Percentiles rank a stretch among this genome's conserved stretches.
Conservation (phyloP, 2,113 vertebrate genomes). For the Macaca mulatta region DNA sequence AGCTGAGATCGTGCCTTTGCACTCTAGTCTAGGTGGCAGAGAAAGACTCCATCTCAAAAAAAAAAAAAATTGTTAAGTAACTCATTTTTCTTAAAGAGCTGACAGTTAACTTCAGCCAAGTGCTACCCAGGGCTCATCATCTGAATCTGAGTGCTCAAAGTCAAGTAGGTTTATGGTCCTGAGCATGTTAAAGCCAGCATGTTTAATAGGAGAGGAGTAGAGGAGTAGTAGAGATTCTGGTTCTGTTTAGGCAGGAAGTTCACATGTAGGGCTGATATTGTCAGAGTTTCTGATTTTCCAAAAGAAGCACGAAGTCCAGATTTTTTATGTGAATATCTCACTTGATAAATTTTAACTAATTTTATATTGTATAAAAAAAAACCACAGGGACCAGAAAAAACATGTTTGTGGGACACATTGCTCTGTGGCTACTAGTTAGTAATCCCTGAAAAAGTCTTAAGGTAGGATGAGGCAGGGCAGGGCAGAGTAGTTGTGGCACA, state of each 20-base stretch:
- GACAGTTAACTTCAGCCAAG: neutral
- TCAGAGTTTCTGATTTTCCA: constrained; percentile 6
- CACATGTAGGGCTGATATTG: neutral
- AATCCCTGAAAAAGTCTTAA: neutral
- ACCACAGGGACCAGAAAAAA: neutral
- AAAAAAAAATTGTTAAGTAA: neutral
- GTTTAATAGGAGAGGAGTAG: neutral
- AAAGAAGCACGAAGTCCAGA: constrained; percentile 13
- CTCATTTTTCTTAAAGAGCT: constrained; percentile 50
- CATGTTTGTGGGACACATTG: neutral
- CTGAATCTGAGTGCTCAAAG: neutral
- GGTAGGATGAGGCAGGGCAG: neutral
- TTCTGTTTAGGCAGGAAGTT: neutral
- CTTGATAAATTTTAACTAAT: neutral
- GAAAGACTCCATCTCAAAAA: too few relatives aligned
- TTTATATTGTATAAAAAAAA: constrained; percentile 25
- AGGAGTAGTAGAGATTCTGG: neutral
- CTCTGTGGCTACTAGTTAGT: neutral
- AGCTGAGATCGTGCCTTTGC: too few relatives aligned
- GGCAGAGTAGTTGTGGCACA: too few relatives aligned
- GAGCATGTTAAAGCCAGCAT: neutral
- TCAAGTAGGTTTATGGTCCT: neutral
- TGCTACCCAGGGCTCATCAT: neutral
- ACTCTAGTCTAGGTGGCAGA: too few relatives aligned
- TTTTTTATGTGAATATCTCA: constrained; percentile 20